Base-by-base conservation (phyloP, 2,797 vertebrate genomes). In the Parotocinclus haroldoi region DNA sequence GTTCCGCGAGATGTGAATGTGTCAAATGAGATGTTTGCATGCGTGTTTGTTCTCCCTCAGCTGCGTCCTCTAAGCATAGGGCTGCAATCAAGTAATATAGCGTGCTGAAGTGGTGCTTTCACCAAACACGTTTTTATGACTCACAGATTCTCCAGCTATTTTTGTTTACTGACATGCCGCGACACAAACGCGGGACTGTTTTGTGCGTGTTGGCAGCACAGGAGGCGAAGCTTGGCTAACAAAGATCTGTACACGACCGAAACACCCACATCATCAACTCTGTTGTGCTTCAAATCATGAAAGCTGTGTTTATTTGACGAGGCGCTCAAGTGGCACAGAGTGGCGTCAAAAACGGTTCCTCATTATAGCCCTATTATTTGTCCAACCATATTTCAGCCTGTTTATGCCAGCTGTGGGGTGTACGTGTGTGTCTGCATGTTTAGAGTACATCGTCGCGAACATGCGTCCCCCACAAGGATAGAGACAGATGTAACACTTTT, bases 11-110 rank as follows among this genome's bases (percentile, higher is more conserved):
- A 42, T 12, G 38, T 38, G 66, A 62, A 68, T 46, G 57, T 27
- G 56, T 42, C 46, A 71, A 74, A 74, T 55, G 13, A 55, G 51
- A 50, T 42, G 8, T 27, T 56, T 48, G 19, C 40, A 45, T 42
- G 9, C 62, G 64, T 40, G 49, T 59, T 27, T 27, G 27, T 27
- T 27, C 27, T 27, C 27, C 61, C 57, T 12, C 68, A 68, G 49
- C 57, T 66, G 62, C 57, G 53, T 40, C 19, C 37, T 66, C 62
- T 66, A 38, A 48, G 7, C n/a, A 44, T 9, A 16, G 44, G n/a
- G 50, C 39, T 59, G 57, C 66, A 71, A 72, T 71, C n/a, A 66
- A 54, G 19, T 44, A 8, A 71, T 46, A 61, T 66, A 66, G 57
- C 57, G 37, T 36, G 16, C 36, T 54, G 7, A 10, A 55, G 50